phyloP scores from a whole-genome alignment of 2,797 vertebrate genomes.

The Spondyliosoma cantharus region DNA sequence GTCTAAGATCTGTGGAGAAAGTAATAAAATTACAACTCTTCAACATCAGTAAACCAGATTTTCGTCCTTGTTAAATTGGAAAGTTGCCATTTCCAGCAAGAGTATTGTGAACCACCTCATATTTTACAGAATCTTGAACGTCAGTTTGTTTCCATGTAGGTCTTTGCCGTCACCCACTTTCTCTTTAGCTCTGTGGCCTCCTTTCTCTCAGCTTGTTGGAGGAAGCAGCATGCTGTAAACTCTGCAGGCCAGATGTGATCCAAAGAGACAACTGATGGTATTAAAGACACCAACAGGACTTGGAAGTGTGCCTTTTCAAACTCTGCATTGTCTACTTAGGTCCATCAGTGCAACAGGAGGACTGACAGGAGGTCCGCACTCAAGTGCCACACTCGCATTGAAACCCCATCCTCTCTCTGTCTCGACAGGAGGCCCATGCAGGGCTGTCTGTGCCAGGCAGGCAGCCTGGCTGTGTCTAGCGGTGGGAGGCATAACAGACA shows the following conservation, averaged over 20 bases:
- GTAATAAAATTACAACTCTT: background rate
- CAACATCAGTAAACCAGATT: background rate
- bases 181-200: slow-evolving; percentile 28
- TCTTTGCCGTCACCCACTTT: slow-evolving; percentile 23
- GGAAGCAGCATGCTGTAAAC: slow-evolving; percentile 68
- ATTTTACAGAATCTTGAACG: background rate
- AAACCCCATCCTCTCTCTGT: slow-evolving; percentile 55
- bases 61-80: background rate
- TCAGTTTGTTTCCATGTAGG: background rate
- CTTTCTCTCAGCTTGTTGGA: slow-evolving; percentile 50
- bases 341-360: slow-evolving; percentile 70
- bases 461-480: slow-evolving; percentile 71
- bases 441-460: slow-evolving; percentile 70
- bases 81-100: background rate
- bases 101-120: background rate
- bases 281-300: slow-evolving; percentile 66
- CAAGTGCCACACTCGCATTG: slow-evolving; percentile 54
- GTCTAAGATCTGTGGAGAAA: background rate
- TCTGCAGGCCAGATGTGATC: slow-evolving; percentile 79
- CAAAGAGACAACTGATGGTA: slow-evolving; percentile 64
- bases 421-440: slow-evolving; percentile 73
- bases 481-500: slow-evolving; percentile 73
- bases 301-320: slow-evolving; percentile 81
- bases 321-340: slow-evolving; percentile 64
- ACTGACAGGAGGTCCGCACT: slow-evolving; percentile 74